Base-by-base conservation (phyloP, 2,113 vertebrate genomes). In the Apodemus sylvaticus region DNA sequence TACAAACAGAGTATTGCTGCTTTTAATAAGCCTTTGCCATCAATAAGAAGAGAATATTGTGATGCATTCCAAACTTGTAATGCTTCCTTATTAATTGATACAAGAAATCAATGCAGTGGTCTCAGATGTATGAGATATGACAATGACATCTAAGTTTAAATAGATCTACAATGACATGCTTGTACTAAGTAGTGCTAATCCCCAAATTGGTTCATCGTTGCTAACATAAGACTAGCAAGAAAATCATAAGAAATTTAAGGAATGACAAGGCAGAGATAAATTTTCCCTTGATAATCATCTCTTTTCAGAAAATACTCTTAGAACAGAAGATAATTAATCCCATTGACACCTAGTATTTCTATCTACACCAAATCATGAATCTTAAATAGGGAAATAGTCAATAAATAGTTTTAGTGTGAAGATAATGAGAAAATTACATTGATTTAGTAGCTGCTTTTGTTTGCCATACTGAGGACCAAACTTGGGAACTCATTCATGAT, bases 401-500 rank as follows among this genome's bases (percentile, higher is more conserved):
- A 70, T 34, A 36, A 1, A 45, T 39, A 62, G 2, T 64, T 90
- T 87, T 60, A 62, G 29, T 53, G 26, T 83, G 2, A 71, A 70
- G 60, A 76, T 55, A 26, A 53, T 64, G 14, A 22, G 66, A 76
- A 24, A 70, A 36, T 6, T 62, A 34, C 2, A 2, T 45, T 60
- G 4, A 2, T 39, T 29, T 94, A 24, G 62, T 64, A 77, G 14
- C 4, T 39, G 53, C n/a, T 73, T 82, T 39, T 20, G 7, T 53
- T 93, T 34, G 0, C 20, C 39, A 7, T 74, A 22, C 36, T 53
- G 17, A 7, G 2, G 17, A 81, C 34, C 29, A 24, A 74, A 42
- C 5, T 19, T 5, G 83, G 12, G 45, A 10, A 20, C 8, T 53
- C 2, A 34, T 1, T 1, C 19, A 17, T 24, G 5, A 26, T 2